Evolutionary conservation across 2,113 vertebrate species (phyloP), one percentile per base, ranked within the genome.

Genomic region (Chloropsis hardwickii): DNA sequence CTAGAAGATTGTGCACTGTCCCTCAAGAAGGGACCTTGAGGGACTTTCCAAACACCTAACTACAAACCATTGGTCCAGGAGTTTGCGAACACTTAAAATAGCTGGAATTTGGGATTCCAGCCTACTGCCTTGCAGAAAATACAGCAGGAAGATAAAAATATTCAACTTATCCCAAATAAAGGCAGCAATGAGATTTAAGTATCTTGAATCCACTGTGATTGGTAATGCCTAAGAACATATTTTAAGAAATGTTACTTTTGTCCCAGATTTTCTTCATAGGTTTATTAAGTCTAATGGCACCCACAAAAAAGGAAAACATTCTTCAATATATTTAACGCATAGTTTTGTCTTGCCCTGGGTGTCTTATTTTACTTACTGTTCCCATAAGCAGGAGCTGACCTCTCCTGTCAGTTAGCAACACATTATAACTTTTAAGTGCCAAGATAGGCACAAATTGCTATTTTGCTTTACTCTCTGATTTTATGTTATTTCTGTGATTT

Each of bases 401-500:
- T 95, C 53, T 70, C 47, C 64, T 81, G 45, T 90, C 78, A 88
- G n/a, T 67, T 64, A 77, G 31, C 89, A 57, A n/a, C 3, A 88
- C 89, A n/a, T 35, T 81, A 65, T 54, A 91, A 89, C 62, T 87
- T 76, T 50, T 33, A 88, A 90, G 35, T 39, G 53, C 40, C 69
- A 76, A 94, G 83, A 93, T 51, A 95, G 64, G 64, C 44, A 80
- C 79, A 95, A 92, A 83, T 53, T 39, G 6, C n/a, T 31, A 71
- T 82, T 92, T 79, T 88, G 42, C 85, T 96, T 93, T 80, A 53
- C 44, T 83, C 23, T 77, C 61, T 90, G 88, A 81, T 90, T 94
- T 95, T 94, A 58, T 48, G 62, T 54, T 62, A 78, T 64, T 90
- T 80, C 80, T 96, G 95, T 95, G 50, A 96, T 88, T 95, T 95